These are phyloP conservation scores for Gortyna flavago DNA, from an alignment of 2,888 invertebrate species.

Conservation along the genomic window DNA sequence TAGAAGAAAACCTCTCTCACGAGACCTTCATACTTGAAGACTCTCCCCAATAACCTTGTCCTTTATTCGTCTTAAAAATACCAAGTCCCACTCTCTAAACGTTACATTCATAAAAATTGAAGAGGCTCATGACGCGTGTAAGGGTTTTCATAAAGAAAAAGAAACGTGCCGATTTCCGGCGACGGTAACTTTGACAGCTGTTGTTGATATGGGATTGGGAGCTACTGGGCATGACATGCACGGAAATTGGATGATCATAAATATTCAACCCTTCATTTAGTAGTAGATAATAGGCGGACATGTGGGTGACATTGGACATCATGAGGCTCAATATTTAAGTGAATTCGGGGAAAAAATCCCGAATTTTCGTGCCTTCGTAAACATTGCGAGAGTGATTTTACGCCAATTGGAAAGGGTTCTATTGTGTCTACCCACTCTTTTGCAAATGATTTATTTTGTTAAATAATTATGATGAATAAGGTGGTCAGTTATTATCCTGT, in stretches of 20 bases:
- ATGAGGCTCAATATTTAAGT: constrained; percentile 41
- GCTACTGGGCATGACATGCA: constrained; percentile 53
- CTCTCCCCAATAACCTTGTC: constrained; percentile 43
- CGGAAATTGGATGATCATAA: constrained; percentile 67
- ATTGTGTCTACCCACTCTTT: constrained; percentile 16
- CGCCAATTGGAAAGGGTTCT: constrained; percentile 26
- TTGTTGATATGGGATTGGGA: constrained; percentile 61
- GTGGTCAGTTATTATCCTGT: no score
- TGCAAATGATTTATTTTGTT: constrained; percentile 35
- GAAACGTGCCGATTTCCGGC: constrained; percentile 52
- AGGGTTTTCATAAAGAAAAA: constrained; percentile 60
- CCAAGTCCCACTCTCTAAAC: constrained; percentile 42
- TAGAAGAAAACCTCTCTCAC: constrained; percentile 24
- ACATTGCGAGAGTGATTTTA: constrained; percentile 20
- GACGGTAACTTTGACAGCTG: constrained; percentile 58
- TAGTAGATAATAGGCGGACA: constrained; percentile 46
- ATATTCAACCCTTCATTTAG: constrained; percentile 62
- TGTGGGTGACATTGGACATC: constrained; percentile 46
- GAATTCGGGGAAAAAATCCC: constrained; percentile 22
- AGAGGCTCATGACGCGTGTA: constrained; percentile 50
- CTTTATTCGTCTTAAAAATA: constrained; percentile 58
- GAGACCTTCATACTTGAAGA: constrained; percentile 33
- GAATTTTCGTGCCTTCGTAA: constrained; percentile 20
- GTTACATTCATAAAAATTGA: constrained; percentile 58
- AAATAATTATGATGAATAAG: constrained; percentile 3